These are phyloP conservation scores for Maconellicoccus hirsutus DNA, from an alignment of 1,140 invertebrate genomes.

Conservation along the genomic window DNA sequence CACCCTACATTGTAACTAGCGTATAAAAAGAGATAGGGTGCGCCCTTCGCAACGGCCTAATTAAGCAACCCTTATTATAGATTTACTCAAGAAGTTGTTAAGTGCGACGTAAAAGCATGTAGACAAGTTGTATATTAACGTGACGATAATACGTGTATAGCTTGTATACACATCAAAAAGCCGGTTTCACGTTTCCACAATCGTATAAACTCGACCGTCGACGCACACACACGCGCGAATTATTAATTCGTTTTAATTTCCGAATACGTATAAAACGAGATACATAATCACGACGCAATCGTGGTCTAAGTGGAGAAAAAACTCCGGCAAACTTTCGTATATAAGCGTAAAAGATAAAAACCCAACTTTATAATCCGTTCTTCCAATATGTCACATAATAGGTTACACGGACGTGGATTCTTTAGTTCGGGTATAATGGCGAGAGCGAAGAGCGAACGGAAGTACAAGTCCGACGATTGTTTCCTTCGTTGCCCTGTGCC, in stretches of 20 bases:
- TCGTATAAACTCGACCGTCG: no score
- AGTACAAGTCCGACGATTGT: slow-evolving; percentile 7
- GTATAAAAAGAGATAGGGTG: not conserved
- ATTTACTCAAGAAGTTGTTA: slow-evolving; percentile 3
- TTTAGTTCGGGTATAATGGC: not conserved
- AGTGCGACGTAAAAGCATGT: not conserved
- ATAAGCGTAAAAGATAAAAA: not conserved
- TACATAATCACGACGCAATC: no score
- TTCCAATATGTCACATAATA: slow-evolving; percentile 9
- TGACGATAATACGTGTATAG: not conserved
- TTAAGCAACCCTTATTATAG: not conserved
- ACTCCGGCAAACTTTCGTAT: no score
- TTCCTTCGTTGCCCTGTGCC: slow-evolving; percentile 5
- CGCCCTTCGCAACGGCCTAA: not conserved
- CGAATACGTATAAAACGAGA: no score
- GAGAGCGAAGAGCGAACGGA: not conserved
- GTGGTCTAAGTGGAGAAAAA: no score
- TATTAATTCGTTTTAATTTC: no score
- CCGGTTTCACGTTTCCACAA: no score
- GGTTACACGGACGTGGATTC: not conserved
- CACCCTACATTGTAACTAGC: no score
- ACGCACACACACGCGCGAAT: no score
- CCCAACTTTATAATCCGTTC: not conserved
- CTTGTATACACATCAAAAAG: no score
- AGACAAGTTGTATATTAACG: slow-evolving; percentile 2